These are phyloP conservation scores for Beris chalybata DNA, from an alignment of 2,888 invertebrate species.

Conservation along the genomic window DNA sequence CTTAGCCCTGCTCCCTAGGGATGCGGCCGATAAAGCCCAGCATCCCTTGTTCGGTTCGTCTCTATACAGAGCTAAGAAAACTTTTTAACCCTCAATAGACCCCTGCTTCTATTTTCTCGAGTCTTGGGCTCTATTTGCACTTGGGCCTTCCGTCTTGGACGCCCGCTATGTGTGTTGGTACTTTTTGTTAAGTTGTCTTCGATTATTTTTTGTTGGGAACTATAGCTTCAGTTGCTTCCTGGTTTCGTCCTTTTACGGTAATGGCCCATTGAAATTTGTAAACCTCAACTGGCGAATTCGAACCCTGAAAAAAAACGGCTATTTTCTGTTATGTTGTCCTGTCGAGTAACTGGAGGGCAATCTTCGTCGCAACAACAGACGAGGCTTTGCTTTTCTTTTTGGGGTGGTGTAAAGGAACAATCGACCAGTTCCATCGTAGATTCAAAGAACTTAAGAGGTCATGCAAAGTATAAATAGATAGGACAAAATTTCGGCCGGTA, in stretches of 20 bases:
- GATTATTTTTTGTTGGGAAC: not conserved
- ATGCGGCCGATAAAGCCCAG: not conserved
- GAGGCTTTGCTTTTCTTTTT: constrained; percentile 17
- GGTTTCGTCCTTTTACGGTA: not conserved
- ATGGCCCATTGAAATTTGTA: constrained; percentile 17
- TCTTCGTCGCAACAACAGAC: constrained; percentile 20
- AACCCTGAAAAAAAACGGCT: constrained; percentile 1
- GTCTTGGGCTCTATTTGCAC: no score
- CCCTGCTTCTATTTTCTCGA: not conserved
- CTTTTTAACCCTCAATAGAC: constrained; percentile 15
- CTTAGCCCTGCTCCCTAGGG: constrained; percentile 4
- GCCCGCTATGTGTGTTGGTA: no score
- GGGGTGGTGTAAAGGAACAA: constrained; percentile 15
- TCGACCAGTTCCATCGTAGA: constrained; percentile 20
- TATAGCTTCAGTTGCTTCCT: not conserved
- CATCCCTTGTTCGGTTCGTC: not conserved
- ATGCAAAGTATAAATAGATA: no score
- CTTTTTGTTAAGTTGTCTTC: not conserved
- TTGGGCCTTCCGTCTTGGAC: no score
- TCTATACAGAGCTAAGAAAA: constrained; percentile 3
- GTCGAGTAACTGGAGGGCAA: constrained; percentile 8
- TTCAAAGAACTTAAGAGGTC: no score
- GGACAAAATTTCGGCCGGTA: no score
- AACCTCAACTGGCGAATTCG: constrained; percentile 18
- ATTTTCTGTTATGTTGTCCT: not conserved